A percentile compares a stretch with the other conserved stretches of the same genome.
phyloP scores from a whole-genome alignment of 2,888 invertebrate genomes.

The Keiferia lycopersicella region DNA sequence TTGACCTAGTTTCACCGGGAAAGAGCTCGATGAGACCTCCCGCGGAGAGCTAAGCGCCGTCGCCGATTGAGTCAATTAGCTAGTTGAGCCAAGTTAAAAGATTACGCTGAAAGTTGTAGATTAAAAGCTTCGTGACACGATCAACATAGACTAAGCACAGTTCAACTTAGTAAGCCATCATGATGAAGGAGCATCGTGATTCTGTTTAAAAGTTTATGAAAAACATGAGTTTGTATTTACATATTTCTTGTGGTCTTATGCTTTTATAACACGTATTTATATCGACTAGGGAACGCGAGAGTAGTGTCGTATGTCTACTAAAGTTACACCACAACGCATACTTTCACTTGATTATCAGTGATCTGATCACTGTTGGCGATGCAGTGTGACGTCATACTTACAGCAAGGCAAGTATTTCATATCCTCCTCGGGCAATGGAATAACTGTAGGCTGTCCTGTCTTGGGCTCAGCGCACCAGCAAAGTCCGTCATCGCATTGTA shows the following conservation, averaged over 20 bases:
- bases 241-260: too few species aligned
- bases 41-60: slow-evolving; percentile 13
- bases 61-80: slow-evolving; percentile 22
- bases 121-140: not conserved
- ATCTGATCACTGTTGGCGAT: not conserved
- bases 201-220: not conserved
- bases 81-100: slow-evolving; percentile 10
- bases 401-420: slow-evolving; percentile 84
- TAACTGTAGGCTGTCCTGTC: slow-evolving; percentile 81
- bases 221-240: not conserved
- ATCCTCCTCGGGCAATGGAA: slow-evolving; percentile 80
- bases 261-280: too few species aligned
- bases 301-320: too few species aligned
- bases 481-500: slow-evolving; percentile 85
- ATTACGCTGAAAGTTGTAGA: not conserved
- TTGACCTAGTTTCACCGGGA: slow-evolving; percentile 22
- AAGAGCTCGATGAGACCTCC: slow-evolving; percentile 18
- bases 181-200: too few species aligned
- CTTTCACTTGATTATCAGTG: too few species aligned
- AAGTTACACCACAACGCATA: too few species aligned
- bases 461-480: slow-evolving; percentile 85
- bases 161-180: too few species aligned
- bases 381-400: slow-evolving; percentile 61
- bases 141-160: not conserved
- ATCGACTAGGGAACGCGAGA: too few species aligned